These are phyloP conservation scores for Ichneumoninae sp. DNA, from an alignment of 2,888 invertebrate species.

Conservation along the genomic window DNA sequence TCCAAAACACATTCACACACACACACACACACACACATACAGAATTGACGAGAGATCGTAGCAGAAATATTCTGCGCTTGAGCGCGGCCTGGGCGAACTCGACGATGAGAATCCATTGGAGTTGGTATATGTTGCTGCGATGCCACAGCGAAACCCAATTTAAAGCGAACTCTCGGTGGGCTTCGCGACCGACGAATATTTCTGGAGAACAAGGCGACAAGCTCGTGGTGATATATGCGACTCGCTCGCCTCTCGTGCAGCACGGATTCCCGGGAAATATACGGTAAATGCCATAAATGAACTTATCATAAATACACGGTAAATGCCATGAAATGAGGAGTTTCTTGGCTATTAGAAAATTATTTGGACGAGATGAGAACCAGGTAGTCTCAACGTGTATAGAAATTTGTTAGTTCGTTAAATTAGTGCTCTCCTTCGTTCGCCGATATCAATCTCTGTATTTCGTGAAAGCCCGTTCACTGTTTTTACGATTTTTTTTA, in stretches of 20 bases:
- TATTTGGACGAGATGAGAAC: not conserved
- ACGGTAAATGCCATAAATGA: not conserved
- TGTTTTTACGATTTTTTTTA: too few species aligned
- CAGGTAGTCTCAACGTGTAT: not conserved
- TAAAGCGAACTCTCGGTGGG: constrained; percentile 21
- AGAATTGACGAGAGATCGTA: constrained; percentile 1
- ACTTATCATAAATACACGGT: not conserved
- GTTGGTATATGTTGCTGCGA: not conserved
- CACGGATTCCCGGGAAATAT: constrained; percentile 16
- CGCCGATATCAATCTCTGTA: too few species aligned
- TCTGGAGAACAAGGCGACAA: constrained; percentile 36
- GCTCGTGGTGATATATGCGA: not conserved
- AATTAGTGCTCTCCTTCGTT: not conserved
- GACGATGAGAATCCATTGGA: not conserved
- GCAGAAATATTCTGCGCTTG: constrained; percentile 12
- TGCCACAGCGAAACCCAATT: constrained; percentile 37
- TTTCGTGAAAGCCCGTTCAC: too few species aligned
- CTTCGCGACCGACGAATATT: constrained; percentile 40
- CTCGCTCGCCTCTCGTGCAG: not conserved
- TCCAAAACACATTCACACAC: not conserved
- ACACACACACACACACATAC: too few species aligned
- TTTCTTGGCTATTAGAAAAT: not conserved
- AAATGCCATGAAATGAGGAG: not conserved
- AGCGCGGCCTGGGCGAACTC: not conserved
- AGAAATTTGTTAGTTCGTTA: not conserved